phyloP scores from a whole-genome alignment of 2,113 vertebrate species.

The Mobula birostris region DNA sequence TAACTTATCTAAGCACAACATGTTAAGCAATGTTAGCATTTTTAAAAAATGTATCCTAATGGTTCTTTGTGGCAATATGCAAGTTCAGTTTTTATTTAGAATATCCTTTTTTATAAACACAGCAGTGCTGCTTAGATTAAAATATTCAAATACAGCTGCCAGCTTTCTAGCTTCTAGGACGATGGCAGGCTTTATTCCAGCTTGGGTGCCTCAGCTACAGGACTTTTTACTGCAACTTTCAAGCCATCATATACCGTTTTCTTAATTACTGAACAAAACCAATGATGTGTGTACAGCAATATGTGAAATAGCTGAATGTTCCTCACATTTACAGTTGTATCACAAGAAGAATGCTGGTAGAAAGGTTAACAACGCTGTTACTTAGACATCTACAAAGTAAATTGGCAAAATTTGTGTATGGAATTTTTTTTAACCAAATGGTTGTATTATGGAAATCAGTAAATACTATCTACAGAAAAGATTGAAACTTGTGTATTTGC shows the following conservation, averaged over 20 bases:
- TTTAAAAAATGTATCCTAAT: not conserved
- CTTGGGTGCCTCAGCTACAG: conserved; percentile 40
- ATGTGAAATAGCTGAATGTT: conserved; percentile 52
- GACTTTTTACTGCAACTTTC: conserved; percentile 44
- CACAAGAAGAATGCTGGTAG: conserved; percentile 39
- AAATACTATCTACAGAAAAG: conserved; percentile 52
- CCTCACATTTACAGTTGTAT: conserved; percentile 56
- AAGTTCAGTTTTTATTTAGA: conserved; percentile 54
- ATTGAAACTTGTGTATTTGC: conserved; percentile 66
- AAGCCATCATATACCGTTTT: conserved; percentile 47
- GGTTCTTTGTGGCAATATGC: conserved; percentile 40
- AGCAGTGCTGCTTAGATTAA: conserved; percentile 50
- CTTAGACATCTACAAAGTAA: conserved; percentile 56
- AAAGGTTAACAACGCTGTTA: conserved; percentile 44
- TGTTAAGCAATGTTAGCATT: not conserved
- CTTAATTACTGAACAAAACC: conserved; percentile 55
- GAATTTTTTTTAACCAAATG: conserved; percentile 46
- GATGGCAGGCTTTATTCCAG: conserved; percentile 51
- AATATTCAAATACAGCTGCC: conserved; percentile 53
- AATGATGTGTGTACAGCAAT: conserved; percentile 55
- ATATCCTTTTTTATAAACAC: conserved; percentile 46
- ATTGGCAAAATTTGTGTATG: conserved; percentile 60
- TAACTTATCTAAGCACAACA: not conserved
- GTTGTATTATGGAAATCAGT: too few relatives aligned
- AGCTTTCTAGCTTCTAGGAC: conserved; percentile 50